phyloP scores from a whole-genome alignment of 2,888 invertebrate species.

The Drosophila percnosoma region DNA sequence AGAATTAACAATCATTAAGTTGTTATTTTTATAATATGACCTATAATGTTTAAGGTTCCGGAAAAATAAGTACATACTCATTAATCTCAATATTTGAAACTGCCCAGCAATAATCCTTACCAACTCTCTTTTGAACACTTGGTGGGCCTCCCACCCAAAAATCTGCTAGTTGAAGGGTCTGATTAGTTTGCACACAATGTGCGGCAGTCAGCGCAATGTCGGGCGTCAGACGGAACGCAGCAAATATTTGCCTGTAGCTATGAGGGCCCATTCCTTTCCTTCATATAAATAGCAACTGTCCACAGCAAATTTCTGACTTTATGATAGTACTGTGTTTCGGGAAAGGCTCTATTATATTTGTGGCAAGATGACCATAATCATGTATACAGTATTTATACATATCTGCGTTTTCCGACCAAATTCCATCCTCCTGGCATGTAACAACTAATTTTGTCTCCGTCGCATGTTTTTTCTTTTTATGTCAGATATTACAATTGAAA shows the following conservation, averaged over 20 bases:
- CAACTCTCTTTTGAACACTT: accelerated
- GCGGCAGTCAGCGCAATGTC: conserved; percentile 42
- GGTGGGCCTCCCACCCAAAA: neutral
- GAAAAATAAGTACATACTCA: neutral
- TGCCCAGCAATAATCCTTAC: neutral
- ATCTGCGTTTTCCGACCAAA: neutral
- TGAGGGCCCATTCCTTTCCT: neutral
- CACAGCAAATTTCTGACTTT: neutral
- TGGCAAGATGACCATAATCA: neutral
- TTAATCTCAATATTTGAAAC: neutral
- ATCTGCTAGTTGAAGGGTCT: accelerated
- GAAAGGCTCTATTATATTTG: accelerated
- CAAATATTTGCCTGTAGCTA: neutral
- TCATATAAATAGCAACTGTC: conserved; percentile 11
- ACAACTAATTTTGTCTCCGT: neutral
- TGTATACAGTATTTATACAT: conserved; percentile 2
- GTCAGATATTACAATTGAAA: neutral
- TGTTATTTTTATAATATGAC: neutral
- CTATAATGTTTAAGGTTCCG: neutral
- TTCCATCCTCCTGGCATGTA: conserved; percentile 18
- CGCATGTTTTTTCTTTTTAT: accelerated
- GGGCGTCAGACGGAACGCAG: conserved; percentile 19
- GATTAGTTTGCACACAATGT: conserved; percentile 32
- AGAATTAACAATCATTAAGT: neutral
- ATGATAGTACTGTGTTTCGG: accelerated